phyloP scores from a whole-genome alignment of 2,888 invertebrate species.

The Rotaria macrura region DNA sequence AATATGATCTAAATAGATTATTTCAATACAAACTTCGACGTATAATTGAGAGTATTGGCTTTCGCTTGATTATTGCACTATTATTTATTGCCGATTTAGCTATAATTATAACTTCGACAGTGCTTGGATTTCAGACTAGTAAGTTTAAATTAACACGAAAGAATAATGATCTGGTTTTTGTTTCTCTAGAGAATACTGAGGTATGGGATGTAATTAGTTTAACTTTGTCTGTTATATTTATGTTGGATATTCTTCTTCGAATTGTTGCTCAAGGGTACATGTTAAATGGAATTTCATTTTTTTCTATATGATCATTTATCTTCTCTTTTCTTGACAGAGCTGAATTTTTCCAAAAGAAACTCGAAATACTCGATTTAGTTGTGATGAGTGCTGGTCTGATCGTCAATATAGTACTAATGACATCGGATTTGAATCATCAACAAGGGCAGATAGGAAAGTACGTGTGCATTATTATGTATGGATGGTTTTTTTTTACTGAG shows the following conservation, averaged over 20 bases:
- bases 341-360: slow-evolving; percentile 47
- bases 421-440: slow-evolving; percentile 39
- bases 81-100: neutral
- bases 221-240: slow-evolving; percentile 48
- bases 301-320: neutral
- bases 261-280: slow-evolving; percentile 50
- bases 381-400: slow-evolving; percentile 51
- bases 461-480: neutral
- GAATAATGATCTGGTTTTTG: neutral
- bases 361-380: slow-evolving; percentile 50
- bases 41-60: neutral
- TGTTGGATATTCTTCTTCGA: slow-evolving; percentile 48
- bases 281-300: slow-evolving; percentile 23
- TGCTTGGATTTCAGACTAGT: neutral
- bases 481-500: too few species aligned
- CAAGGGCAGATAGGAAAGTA: slow-evolving; percentile 42
- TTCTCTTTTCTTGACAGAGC: neutral
- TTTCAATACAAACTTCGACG: slow-evolving; percentile 18
- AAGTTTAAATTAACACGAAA: neutral
- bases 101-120: neutral
- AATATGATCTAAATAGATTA: neutral
- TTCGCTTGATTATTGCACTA: neutral
- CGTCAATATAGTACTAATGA: slow-evolving; percentile 47
- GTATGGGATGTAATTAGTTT: slow-evolving; percentile 45
- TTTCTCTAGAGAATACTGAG: neutral